These are phyloP conservation scores for Papilio gigon DNA, from an alignment of 2,888 invertebrate species.

Conservation along the genomic window DNA sequence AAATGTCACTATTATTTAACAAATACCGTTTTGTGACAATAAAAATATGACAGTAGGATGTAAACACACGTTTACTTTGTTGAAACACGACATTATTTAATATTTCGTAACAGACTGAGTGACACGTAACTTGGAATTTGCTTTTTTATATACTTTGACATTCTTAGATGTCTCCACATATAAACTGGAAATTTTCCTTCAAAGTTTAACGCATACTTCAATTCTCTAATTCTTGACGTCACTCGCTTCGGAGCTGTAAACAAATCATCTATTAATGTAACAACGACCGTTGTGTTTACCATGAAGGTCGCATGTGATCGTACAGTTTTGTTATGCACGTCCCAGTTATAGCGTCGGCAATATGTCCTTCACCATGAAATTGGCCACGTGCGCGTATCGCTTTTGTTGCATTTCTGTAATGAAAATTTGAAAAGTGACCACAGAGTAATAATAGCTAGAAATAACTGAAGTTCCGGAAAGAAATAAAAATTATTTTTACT, in stretches of 20 bases:
- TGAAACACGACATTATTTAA: not conserved
- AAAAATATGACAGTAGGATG: conserved; percentile 14
- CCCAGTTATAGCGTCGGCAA: conserved; percentile 56
- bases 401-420: conserved; percentile 1
- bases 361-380: conserved; percentile 53
- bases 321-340: conserved; percentile 51
- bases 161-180: not conserved
- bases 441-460: not conserved
- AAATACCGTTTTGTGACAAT: conserved; percentile 14
- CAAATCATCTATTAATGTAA: too few relatives aligned
- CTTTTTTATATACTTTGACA: not conserved
- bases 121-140: not conserved
- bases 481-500: not conserved
- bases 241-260: too few relatives aligned
- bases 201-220: too few relatives aligned
- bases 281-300: not conserved
- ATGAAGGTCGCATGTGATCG: conserved; percentile 18
- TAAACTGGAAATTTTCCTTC: not conserved
- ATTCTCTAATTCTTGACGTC: too few relatives aligned
- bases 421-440: conserved; percentile 1
- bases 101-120: not conserved
- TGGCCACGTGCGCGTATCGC: conserved; percentile 13
- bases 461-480: not conserved
- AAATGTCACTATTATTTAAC: conserved; percentile 39
- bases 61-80: conserved; percentile 1